Percentiles rank a stretch among this genome's conserved stretches.
Evolutionary conservation across 1,140 invertebrate genomes (phyloP).

Genomic region (Drosophila chauvacae): DNA sequence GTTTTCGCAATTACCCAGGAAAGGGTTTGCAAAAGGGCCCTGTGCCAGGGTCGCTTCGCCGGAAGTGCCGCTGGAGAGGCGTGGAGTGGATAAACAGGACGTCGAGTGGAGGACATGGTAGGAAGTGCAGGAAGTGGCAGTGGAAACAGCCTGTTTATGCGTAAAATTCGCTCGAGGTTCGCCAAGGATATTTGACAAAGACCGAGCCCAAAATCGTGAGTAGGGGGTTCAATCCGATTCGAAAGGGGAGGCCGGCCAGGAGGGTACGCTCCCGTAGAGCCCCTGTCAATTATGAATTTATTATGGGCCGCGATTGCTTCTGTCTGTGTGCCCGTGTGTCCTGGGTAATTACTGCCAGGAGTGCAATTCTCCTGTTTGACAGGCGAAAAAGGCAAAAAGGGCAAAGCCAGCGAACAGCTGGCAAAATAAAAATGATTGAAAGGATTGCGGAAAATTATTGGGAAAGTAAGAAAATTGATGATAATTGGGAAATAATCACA

Average conservation of each 20-base stretch:
- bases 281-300: constrained; percentile 55
- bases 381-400: neutral
- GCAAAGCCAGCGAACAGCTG: constrained; percentile 22
- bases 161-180: constrained; percentile 63
- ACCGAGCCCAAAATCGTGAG: neutral
- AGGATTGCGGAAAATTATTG: neutral
- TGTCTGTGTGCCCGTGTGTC: constrained; percentile 17
- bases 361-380: constrained; percentile 20
- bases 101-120: constrained; percentile 17
- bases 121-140: constrained; percentile 39
- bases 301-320: constrained; percentile 37
- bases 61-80: constrained; percentile 43
- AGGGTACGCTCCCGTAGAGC: constrained; percentile 8
- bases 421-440: constrained; percentile 27
- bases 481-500: neutral
- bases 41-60: constrained; percentile 3
- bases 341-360: constrained; percentile 37
- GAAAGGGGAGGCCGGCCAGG: neutral
- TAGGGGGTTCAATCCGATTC: neutral
- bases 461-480: neutral
- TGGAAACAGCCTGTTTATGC: constrained; percentile 68
- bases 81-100: constrained; percentile 32
- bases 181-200: constrained; percentile 65
- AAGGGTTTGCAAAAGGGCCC: constrained; percentile 52
- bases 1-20: constrained; percentile 79